Evolutionary conservation across 1,140 invertebrate species (phyloP), one percentile per base, ranked within the genome.

Genomic region (Babylonia areolata): DNA sequence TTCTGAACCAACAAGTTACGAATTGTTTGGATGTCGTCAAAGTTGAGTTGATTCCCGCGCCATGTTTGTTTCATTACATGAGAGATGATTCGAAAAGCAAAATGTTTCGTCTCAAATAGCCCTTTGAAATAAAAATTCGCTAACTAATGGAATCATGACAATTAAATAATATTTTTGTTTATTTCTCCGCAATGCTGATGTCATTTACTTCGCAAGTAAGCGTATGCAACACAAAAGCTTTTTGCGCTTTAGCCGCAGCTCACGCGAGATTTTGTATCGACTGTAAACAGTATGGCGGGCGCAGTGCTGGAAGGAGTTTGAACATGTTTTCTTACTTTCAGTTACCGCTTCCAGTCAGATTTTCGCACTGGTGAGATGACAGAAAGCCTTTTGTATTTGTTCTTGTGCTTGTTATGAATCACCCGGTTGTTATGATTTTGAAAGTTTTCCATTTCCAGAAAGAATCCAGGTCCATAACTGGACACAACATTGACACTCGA

Each of bases 271-370:
- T 71, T 83, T n/a, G 87, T 88, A 85, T 69, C 87, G 87, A 88
- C 85, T 83, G 87, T 88, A 88, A 88, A 88, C 87, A 88, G 54
- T 84, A 88, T 88, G 87, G 87, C 82, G 85, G 82, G 35, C 39
- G 3, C 17, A n/a, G 31, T 69, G 81, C 35, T n/a, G 39, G n/a
- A 40, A 84, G 64, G 69, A 40, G 82, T 84, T 75, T 69, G 40
- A 84, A 84, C 82, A 73, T 84, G 82, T 84, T 84, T 73, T 46
- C 9, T 3, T 31, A 20, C 6, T 17, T 6, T 81, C 11, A 33
- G 35, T 9, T 9, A 23, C 58, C 5, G 15, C 5, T 64, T 64
- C 58, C 58, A 64, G n/a, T n/a, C n/a, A 64, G 58, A 23, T 64
- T 23, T 64, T 64, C 23, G 28, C 28, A 20, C 6, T 64, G 58